These are phyloP conservation scores for Pterostichus niger DNA, from an alignment of 2,888 invertebrate species.

Conservation along the genomic window DNA sequence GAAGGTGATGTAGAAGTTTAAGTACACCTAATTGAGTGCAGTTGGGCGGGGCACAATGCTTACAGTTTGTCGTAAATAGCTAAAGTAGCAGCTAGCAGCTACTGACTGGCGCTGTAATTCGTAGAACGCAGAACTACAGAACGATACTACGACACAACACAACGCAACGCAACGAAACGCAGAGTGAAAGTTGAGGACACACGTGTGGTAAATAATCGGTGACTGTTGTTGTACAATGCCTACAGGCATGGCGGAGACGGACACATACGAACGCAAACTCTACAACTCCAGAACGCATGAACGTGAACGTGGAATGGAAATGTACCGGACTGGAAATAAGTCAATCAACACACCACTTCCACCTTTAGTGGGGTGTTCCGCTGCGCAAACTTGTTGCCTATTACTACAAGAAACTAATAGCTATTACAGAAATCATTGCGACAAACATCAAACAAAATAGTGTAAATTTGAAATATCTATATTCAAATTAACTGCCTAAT, in stretches of 20 bases:
- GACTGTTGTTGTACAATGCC: slow-evolving; percentile 57
- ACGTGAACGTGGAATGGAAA: slow-evolving; percentile 42
- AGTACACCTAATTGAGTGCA: slow-evolving; percentile 26
- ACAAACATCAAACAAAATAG: too few relatives aligned
- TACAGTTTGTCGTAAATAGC: slow-evolving; percentile 12
- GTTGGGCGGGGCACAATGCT: slow-evolving; percentile 26
- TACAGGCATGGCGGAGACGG: slow-evolving; percentile 17
- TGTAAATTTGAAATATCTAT: too few relatives aligned
- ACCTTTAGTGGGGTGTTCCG: too few relatives aligned
- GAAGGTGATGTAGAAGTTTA: slow-evolving; percentile 21
- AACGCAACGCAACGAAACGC: slow-evolving; percentile 12
- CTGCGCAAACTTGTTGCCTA: too few relatives aligned
- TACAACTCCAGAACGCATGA: neutral
- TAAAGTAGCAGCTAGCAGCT: slow-evolving; percentile 1
- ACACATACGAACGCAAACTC: slow-evolving; percentile 11
- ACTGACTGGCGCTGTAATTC: slow-evolving; percentile 5
- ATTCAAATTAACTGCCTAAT: too few relatives aligned
- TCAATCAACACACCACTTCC: too few relatives aligned
- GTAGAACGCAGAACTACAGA: slow-evolving; percentile 19
- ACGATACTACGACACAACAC: neutral
- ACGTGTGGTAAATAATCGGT: slow-evolving; percentile 59
- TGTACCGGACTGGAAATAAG: slow-evolving; percentile 40
- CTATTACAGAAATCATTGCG: too few relatives aligned
- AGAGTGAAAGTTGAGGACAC: slow-evolving; percentile 66
- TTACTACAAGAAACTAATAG: too few relatives aligned